Conservation (phyloP, 2,888 invertebrate species). For the Cyclophora albipunctata region DNA sequence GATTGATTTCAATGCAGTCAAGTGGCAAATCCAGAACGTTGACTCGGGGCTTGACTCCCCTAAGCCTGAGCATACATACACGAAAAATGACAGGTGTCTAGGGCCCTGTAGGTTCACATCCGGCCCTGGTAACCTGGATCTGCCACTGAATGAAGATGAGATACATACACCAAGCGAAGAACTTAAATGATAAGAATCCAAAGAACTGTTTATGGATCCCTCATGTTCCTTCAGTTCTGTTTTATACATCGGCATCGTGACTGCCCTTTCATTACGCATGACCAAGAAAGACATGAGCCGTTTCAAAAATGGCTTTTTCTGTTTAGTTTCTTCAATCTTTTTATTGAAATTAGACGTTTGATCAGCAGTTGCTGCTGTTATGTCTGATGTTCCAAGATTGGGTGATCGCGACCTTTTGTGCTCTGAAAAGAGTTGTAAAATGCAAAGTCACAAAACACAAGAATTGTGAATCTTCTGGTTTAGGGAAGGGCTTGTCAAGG, state of each 20-base stretch:
- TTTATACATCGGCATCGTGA: too few species aligned
- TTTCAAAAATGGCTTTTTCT: slow-evolving; percentile 47
- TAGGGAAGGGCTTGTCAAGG: too few species aligned
- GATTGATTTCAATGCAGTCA: too few species aligned
- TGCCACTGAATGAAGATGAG: not conserved
- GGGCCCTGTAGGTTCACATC: too few species aligned
- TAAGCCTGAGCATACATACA: too few species aligned
- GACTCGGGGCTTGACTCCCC: too few species aligned
- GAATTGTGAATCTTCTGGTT: too few species aligned
- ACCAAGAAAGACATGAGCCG: slow-evolving; percentile 57
- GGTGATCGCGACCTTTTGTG: slow-evolving; percentile 44
- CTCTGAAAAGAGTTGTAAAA: slow-evolving; percentile 27
- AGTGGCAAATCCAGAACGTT: too few species aligned
- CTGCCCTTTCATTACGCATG: slow-evolving; percentile 23
- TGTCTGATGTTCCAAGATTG: slow-evolving; percentile 52
- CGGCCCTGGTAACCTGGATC: not conserved
- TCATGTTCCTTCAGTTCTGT: too few species aligned
- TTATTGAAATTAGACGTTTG: slow-evolving; percentile 13
- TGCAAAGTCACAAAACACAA: too few species aligned
- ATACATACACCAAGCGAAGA: slow-evolving; percentile 52
- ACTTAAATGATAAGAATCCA: slow-evolving; percentile 57
- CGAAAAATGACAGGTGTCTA: too few species aligned
- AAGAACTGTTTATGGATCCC: slow-evolving; percentile 30
- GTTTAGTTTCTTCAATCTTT: not conserved
- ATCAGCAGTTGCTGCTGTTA: slow-evolving; percentile 28